Base-by-base conservation (phyloP, 1,140 invertebrate species). In the Aphelinus atriplicis region DNA sequence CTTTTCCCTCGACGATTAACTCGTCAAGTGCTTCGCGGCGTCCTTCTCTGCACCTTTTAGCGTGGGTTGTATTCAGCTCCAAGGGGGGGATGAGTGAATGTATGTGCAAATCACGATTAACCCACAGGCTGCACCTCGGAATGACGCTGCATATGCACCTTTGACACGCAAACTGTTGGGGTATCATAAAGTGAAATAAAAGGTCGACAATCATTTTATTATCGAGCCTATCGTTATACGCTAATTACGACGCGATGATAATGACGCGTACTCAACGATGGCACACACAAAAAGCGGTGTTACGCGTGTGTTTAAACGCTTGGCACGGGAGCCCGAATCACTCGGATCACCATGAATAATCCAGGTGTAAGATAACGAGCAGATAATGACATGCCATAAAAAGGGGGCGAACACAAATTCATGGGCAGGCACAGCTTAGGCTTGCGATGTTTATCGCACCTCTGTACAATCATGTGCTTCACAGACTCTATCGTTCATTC, bases 1-100 rank as follows among this genome's bases (percentile, higher is more conserved):
- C 48, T 46, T 55, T 57, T 53, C 78, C 82, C 77, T 73, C 67
- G 42, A 78, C 60, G 73, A 79, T 74, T 77, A 47, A 75, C n/a
- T 79, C 66, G 26, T 26, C 26, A 26, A n/a, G 61, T 55, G 57
- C 2, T 55, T 69, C 58, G 60, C 46, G 65, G 50, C 55, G 57
- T 53, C 56, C 51, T 65, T 69, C 7, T 4, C 4, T 56, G 42
- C 10, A n/a, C 43, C 50, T 65, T 65, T 5, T 10, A 26, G 26
- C 26, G 26, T 26, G 26, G 26, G 26, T 26, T 26, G 26, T 26
- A 26, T 26, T 26, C 26, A 26, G 26, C 26, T 26, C 26, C 26
- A 26, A 26, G 26, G 26, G 26, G 26, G 26, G 26, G 26, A 26
- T 26, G 26, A 26, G 26, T 26, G 26, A 26, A 26, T 26, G 26